Evolutionary conservation across 1,140 invertebrate genomes (phyloP), one percentile per base, ranked within the genome.

Genomic region (Apis dorsata): DNA sequence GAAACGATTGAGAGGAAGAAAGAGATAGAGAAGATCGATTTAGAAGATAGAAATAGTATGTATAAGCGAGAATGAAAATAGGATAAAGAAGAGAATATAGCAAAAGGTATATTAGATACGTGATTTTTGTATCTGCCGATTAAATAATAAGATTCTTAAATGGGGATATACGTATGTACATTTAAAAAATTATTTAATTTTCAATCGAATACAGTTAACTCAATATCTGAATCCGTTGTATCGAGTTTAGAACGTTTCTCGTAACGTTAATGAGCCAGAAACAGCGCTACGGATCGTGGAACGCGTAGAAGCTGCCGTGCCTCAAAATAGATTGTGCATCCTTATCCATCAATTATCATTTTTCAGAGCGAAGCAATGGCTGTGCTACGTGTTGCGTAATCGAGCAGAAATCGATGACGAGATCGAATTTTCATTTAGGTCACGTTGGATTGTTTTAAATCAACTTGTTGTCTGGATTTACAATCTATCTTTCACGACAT

Each of bases 331-430:
- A 65, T 0, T 4, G 44, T 24, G 68, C 15, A 62, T 62, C 19
- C 21, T 24, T 51, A 19, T 75, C 71, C 53, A 34, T 81, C 71
- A 75, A 62, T 76, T 76, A 81, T 81, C 60, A 60, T 68, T 60
- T 68, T 77, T 81, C 9, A 34, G 34, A 44, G 10, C 11, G 11
- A 24, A 24, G 12, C 13, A 24, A 49, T 17, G 74, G 2, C 21
- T 65, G 7, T 10, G 7, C 5, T 21, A 53, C 28, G 62, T 57
- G n/a, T 70, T 49, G 15, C 28, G n/a, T 28, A 75, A 63, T 10
- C 55, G 13, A 53, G 10, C 60, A 53, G 24, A 53, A 10, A 17
- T 57, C 79, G 62, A 65, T 28, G 53, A 57, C 51, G 53, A 65
- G 44, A 49, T 80, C 28, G 24, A 34, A 34, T 2, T 34, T 34